Base-by-base conservation (phyloP, 2,113 vertebrate genomes). In the Solea senegalensis region DNA sequence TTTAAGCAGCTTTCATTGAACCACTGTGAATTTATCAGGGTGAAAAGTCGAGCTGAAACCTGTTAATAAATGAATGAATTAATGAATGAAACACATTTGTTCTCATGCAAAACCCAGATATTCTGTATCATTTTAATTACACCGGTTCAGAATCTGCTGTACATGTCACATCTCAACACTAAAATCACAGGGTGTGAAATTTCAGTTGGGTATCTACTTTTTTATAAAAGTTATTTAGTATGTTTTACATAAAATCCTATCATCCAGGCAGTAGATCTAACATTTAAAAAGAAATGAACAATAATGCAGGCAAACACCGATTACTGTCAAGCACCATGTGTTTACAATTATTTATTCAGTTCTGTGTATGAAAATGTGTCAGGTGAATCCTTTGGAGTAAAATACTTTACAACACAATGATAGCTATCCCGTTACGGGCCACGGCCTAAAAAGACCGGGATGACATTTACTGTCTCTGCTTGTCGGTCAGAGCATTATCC, bases 401-500 rank as follows among this genome's bases (percentile, higher is more conserved):
- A 67, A 55, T 50, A 40, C 28, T 69, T 59, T 9, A 66, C 15
- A 69, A 43, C 5, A 55, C 54, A 80, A 59, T 53, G 45, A 15
- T 28, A 52, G 40, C 48, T 76, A 51, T 88, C 74, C 61, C 5
- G 48, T 78, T 70, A 65, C 72, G 76, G 69, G 12, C 64, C 53
- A 13, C 16, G 41, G 11, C 70, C 26, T 9, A 49, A 63, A 73
- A 68, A 53, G 73, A 4, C 45, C 0, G 10, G 55, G 66, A 78
- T 81, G 74, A 80, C 76, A 85, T 89, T 86, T 80, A 76, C 76
- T 28, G 55, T 80, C 57, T 73, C 57, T 61, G 65, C 61, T 72
- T 75, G 86, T 87, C 84, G 50, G 58, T 91, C 84, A 80, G 66
- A 82, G 81, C 71, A 70, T 83, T 88, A 91, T 89, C 86, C 82